Evolutionary conservation across 2,797 vertebrate genomes (phyloP), one percentile per base, ranked within the genome.

Genomic region (Acanthis flammea): DNA sequence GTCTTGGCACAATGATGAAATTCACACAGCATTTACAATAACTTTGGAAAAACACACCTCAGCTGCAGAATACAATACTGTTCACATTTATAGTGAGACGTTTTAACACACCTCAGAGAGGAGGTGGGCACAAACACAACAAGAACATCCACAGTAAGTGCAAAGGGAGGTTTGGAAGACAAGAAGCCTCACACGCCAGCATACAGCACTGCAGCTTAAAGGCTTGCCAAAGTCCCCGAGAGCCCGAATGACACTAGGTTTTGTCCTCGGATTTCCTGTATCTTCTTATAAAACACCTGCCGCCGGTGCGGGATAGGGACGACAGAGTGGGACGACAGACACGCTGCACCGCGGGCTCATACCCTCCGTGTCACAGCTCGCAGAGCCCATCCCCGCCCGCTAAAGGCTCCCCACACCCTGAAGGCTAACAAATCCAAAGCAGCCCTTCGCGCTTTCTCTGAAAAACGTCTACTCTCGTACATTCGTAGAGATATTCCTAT

Each of bases 21-120:
- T 10, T 47, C 6, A 4, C 31, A 10, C 0, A 1, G 0, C 19
- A 28, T 42, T 35, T 4, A 1, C 35, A 31, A 0, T 17, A 71
- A 27, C 54, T 57, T 33, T 1, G 11, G 21, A 31, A 66, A 86
- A 83, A 53, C 1, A 44, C 37, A 33, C 6, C 25, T 48, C 18
- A 45, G 35, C 66, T 51, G 16, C 39, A 37, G 39, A 81, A 72
- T 1, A 30, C 24, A 5, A 19, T 7, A 7, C 53, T 50, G 3
- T 7, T 47, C 61, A 12, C 12, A 0, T 44, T 44, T 9, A 25
- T 0, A 47, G 39, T 7, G 44, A 44, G 5, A 2, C 0, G 18
- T 33, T 18, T 65, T 48, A 12, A 8, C 39, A 30, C 33, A 6
- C 3, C 7, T 70, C 30, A 23, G 67, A 57, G n/a, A 14, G 9